Evolutionary conservation across 2,797 vertebrate genomes (phyloP).

Genomic region (Gadopsis bispinosus): DNA sequence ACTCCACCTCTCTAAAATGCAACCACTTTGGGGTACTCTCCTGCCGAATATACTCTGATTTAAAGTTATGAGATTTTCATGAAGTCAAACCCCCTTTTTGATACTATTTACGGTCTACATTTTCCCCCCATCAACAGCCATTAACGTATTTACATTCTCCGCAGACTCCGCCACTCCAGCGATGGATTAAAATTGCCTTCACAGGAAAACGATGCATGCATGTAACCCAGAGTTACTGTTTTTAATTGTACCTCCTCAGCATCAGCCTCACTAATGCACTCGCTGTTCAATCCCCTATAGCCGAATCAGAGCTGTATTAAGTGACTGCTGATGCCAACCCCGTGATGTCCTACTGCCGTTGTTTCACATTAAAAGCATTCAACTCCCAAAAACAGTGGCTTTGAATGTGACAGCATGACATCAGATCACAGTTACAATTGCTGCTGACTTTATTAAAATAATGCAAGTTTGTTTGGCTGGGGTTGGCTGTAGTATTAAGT

Average conservation of each 20-base stretch:
- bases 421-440: not conserved
- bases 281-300: not conserved
- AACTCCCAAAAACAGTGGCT: not conserved
- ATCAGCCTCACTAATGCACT: not conserved
- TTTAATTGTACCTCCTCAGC: not conserved
- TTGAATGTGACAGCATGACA: constrained; percentile 1
- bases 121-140: not conserved
- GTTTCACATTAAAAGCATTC: not conserved
- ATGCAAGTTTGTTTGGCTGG: not conserved
- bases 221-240: not conserved
- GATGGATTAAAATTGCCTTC: not conserved
- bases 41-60: not conserved
- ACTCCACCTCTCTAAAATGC: not conserved
- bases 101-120: not conserved
- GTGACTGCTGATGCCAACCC: not conserved
- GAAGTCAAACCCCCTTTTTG: not conserved
- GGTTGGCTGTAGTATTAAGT: constrained; percentile 1
- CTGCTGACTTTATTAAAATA: not conserved
- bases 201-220: not conserved
- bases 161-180: not conserved
- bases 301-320: not conserved
- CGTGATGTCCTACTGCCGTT: not conserved
- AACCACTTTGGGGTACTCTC: not conserved
- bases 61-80: not conserved
- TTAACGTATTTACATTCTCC: not conserved